These are phyloP conservation scores for Gavialis gangeticus DNA, from an alignment of 2,113 vertebrate genomes.

Conservation along the genomic window DNA sequence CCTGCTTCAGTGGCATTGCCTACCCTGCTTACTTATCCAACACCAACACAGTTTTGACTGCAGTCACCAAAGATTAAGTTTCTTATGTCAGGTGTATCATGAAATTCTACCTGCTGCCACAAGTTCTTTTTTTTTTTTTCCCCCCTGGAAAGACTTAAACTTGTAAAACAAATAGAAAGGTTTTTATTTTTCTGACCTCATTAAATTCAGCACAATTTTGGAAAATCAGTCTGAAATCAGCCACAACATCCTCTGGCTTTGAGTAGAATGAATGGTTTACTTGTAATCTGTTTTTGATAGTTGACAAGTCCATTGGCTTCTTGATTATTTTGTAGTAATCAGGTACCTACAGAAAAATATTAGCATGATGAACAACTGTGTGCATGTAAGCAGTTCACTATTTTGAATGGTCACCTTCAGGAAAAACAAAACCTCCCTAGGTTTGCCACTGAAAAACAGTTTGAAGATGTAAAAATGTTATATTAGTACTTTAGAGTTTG, in stretches of 20 bases:
- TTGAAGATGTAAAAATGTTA: not conserved
- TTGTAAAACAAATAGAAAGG: not conserved
- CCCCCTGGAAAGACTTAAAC: not conserved
- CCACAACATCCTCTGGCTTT: conserved; percentile 83
- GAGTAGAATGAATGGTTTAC: conserved; percentile 73
- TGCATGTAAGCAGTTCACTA: not conserved
- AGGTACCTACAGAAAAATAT: conserved; percentile 76
- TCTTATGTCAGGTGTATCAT: not conserved
- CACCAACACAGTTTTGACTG: not conserved
- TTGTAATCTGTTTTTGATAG: conserved; percentile 85
- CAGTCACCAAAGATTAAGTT: not conserved
- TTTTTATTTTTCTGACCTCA: conserved; percentile 75
- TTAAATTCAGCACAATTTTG: conserved; percentile 87
- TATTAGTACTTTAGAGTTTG: not conserved
- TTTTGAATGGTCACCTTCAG: not conserved
- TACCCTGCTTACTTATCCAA: not conserved
- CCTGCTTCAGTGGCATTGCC: not conserved
- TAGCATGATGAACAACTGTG: not conserved
- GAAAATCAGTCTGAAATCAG: conserved; percentile 85
- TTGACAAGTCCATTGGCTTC: conserved; percentile 87
- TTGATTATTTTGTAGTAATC: conserved; percentile 88
- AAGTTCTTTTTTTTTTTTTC: not conserved
- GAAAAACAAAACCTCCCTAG: not conserved
- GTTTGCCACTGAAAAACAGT: not conserved
- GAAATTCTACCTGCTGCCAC: not conserved